These are phyloP conservation scores for Leptothorax acervorum DNA, from an alignment of 2,888 invertebrate species.

Conservation along the genomic window DNA sequence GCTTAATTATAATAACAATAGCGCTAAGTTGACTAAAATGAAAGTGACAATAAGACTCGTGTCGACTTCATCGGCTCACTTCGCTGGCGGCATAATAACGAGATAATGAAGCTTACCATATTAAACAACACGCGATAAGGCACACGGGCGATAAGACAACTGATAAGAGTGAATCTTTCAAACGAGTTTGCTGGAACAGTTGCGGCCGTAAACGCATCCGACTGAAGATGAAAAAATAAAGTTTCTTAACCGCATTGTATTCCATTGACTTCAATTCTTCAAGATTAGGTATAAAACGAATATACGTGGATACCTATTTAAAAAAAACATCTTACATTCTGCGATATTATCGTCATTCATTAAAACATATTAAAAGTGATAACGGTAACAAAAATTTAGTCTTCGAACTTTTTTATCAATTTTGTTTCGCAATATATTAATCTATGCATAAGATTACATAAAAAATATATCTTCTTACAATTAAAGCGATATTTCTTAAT, in stretches of 20 bases:
- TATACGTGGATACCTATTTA: background rate
- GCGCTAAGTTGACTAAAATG: slow-evolving; percentile 50
- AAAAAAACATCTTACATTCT: background rate
- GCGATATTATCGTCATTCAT: background rate
- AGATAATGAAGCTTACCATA: slow-evolving; percentile 72
- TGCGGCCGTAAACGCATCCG: slow-evolving; percentile 25
- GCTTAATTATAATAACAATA: slow-evolving; percentile 62
- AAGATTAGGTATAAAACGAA: background rate
- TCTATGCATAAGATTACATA: background rate
- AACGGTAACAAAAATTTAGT: background rate
- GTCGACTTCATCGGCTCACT: slow-evolving; percentile 58
- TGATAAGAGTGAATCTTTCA: slow-evolving; percentile 63
- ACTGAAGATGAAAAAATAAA: slow-evolving; percentile 11
- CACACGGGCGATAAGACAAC: slow-evolving; percentile 58
- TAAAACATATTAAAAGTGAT: background rate
- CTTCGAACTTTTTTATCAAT: background rate
- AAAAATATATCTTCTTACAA: background rate
- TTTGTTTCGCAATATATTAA: background rate
- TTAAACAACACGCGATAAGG: slow-evolving; percentile 72
- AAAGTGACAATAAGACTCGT: slow-evolving; percentile 50
- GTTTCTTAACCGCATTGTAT: background rate
- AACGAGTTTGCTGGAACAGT: slow-evolving; percentile 19
- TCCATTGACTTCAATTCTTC: background rate
- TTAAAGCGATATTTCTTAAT: background rate
- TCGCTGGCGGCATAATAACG: slow-evolving; percentile 66